Evolutionary conservation across 2,113 vertebrate genomes (phyloP).

Genomic region (Malurus cyaneus): DNA sequence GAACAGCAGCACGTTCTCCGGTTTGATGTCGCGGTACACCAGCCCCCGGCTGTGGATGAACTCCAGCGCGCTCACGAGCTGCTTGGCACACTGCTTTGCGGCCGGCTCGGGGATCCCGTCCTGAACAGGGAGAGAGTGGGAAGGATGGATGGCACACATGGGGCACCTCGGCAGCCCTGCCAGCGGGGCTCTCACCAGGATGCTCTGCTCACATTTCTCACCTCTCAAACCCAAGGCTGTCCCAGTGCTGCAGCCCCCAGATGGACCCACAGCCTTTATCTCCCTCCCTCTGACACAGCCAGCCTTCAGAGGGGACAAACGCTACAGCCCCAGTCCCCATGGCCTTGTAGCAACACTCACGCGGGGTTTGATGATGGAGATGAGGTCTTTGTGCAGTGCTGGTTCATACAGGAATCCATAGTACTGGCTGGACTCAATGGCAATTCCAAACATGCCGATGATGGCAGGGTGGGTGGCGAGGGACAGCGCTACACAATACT

Average conservation of each 20-base stretch:
- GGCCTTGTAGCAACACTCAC: slow-evolving; percentile 64
- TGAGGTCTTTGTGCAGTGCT: slow-evolving; percentile 87
- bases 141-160: fast-evolving
- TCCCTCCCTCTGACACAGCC: not conserved
- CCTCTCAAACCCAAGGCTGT: not conserved
- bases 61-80: slow-evolving; percentile 87
- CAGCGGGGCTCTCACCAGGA: not conserved
- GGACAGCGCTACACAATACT: slow-evolving; percentile 90
- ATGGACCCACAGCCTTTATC: not conserved
- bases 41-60: slow-evolving; percentile 87
- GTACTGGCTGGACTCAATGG: slow-evolving; percentile 85
- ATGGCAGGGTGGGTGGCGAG: slow-evolving; percentile 88
- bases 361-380: slow-evolving; percentile 88
- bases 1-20: slow-evolving; percentile 90
- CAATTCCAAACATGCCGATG: slow-evolving; percentile 87
- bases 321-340: not conserved
- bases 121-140: slow-evolving; percentile 52
- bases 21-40: slow-evolving; percentile 92
- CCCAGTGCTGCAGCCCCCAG: not conserved
- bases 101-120: slow-evolving; percentile 84
- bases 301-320: not conserved
- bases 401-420: slow-evolving; percentile 92
- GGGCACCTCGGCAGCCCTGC: not conserved
- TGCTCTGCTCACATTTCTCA: not conserved
- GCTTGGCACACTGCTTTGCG: slow-evolving; percentile 83